Evolutionary conservation across 2,113 vertebrate species (phyloP).

Genomic region (Hydropotes inermis): DNA sequence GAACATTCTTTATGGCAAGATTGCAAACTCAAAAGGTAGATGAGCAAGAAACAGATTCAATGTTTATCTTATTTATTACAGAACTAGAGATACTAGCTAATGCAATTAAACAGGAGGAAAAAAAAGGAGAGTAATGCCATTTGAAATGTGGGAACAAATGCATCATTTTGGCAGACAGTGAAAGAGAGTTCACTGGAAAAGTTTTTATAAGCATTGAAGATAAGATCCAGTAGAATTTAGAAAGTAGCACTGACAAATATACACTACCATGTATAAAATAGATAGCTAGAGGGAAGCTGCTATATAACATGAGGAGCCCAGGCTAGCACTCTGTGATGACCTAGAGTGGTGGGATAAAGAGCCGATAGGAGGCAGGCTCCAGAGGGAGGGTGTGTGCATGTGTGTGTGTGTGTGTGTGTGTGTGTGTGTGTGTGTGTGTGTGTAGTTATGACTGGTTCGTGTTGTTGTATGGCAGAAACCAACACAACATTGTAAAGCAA

Average conservation of each 20-base stretch:
- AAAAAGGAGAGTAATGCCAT: neutral
- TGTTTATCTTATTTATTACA: neutral
- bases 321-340: neutral
- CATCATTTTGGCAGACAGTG: neutral
- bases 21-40: neutral
- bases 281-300: neutral
- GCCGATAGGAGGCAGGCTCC: neutral
- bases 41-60: neutral
- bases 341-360: neutral
- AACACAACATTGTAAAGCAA: neutral
- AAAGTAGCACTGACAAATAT: neutral
- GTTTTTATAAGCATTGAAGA: neutral
- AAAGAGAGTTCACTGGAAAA: neutral
- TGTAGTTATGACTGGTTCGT: neutral
- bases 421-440: too few relatives aligned
- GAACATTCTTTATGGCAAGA: neutral
- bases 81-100: neutral
- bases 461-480: neutral
- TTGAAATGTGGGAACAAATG: neutral
- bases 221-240: neutral
- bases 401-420: accelerated
- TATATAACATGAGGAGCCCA: neutral
- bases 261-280: neutral
- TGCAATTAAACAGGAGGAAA: neutral
- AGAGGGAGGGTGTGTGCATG: neutral